Conservation (phyloP, 2,888 invertebrate species). For the Stictocephala bisonia region DNA sequence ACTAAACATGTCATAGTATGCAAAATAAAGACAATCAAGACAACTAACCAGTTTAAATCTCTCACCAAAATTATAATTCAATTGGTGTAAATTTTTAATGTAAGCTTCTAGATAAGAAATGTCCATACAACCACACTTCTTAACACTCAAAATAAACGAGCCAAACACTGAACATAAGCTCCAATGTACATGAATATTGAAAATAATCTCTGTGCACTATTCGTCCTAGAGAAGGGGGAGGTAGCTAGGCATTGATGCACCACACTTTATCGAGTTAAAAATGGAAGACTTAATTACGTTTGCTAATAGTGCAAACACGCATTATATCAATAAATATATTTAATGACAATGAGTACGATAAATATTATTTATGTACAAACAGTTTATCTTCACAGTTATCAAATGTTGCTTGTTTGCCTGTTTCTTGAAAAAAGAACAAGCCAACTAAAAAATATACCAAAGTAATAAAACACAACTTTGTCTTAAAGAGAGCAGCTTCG, state of each 20-base stretch:
- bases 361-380: slow-evolving; percentile 50
- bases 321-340: slow-evolving; percentile 47
- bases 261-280: slow-evolving; percentile 49
- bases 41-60: slow-evolving; percentile 2
- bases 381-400: slow-evolving; percentile 43
- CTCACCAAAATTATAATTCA: neutral
- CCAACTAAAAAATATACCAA: slow-evolving; percentile 7
- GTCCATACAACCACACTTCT: slow-evolving; percentile 36
- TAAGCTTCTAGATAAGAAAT: slow-evolving; percentile 32
- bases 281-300: slow-evolving; percentile 50
- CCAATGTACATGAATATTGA: slow-evolving; percentile 37
- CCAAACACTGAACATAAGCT: slow-evolving; percentile 35
- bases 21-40: neutral
- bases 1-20: slow-evolving; percentile 31
- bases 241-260: slow-evolving; percentile 44
- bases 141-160: slow-evolving; percentile 35
- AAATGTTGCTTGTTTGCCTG: neutral
- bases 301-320: slow-evolving; percentile 48
- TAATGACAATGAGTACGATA: slow-evolving; percentile 49
- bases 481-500: neutral
- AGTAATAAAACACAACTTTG: neutral
- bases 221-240: slow-evolving; percentile 35
- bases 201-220: slow-evolving; percentile 46
- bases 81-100: neutral
- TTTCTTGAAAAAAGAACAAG: slow-evolving; percentile 1